phyloP scores from a whole-genome alignment of 1,140 invertebrate species.

The Holotrichia oblita region DNA sequence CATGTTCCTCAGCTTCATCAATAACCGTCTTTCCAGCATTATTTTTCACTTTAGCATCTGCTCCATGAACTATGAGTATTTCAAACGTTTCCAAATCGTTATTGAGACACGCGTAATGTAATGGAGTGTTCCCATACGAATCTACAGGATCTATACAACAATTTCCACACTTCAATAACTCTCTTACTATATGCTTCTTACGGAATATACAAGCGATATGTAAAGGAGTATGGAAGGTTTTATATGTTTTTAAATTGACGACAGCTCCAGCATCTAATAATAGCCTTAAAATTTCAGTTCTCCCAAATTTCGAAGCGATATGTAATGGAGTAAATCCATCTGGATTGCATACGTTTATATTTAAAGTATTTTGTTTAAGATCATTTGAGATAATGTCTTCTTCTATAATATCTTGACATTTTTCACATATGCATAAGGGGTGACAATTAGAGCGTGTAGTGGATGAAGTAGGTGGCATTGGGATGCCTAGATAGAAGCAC shows the following conservation, averaged over 20 bases:
- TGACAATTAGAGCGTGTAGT: constrained; percentile 67
- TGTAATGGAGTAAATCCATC: constrained; percentile 76
- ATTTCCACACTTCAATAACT: constrained; percentile 66
- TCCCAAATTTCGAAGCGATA: constrained; percentile 69
- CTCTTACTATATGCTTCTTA: constrained; percentile 61
- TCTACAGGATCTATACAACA: constrained; percentile 74
- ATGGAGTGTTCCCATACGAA: constrained; percentile 71
- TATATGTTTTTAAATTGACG: constrained; percentile 67
- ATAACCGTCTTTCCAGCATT: constrained; percentile 65
- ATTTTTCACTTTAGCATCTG: constrained; percentile 67
- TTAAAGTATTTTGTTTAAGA: constrained; percentile 47
- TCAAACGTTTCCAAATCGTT: constrained; percentile 69
- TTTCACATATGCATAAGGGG: constrained; percentile 74
- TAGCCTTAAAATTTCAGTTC: constrained; percentile 68
- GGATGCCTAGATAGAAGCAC: constrained; percentile 77
- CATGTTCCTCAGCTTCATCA: constrained; percentile 66
- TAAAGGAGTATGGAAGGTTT: constrained; percentile 64
- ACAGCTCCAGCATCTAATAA: constrained; percentile 70
- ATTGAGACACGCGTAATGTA: constrained; percentile 72
- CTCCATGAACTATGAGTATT: constrained; percentile 67
- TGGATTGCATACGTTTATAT: constrained; percentile 72
- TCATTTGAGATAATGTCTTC: constrained; percentile 47
- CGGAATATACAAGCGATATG: constrained; percentile 67
- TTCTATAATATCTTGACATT: constrained; percentile 61
- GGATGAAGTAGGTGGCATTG: constrained; percentile 60